Percentiles rank a stretch among this genome's conserved stretches.
Evolutionary conservation across 1,140 invertebrate species (phyloP).

Genomic region (Atta colombica): DNA sequence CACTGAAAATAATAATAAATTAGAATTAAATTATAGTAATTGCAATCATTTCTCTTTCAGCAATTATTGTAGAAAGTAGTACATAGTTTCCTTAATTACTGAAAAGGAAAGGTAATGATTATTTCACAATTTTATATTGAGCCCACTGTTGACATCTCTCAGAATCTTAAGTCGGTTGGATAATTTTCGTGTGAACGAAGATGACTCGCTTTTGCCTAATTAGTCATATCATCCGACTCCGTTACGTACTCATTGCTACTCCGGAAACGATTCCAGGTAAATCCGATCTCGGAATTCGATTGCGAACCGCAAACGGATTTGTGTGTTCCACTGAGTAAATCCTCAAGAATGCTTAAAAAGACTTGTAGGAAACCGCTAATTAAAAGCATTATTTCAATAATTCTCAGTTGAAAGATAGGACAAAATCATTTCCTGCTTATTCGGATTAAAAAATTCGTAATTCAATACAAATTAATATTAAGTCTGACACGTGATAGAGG

Average conservation of each 20-base stretch:
- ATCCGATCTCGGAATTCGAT: slow-evolving; percentile 8
- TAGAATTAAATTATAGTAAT: no score
- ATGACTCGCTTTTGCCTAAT: slow-evolving; percentile 49
- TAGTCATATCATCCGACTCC: slow-evolving; percentile 10
- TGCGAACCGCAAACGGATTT: neutral
- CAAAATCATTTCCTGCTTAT: slow-evolving; percentile 15
- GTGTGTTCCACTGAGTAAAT: slow-evolving; percentile 42
- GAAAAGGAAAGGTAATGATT: neutral
- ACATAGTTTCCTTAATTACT: neutral
- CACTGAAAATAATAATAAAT: no score
- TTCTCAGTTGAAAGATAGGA: neutral
- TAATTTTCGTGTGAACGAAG: slow-evolving; percentile 13
- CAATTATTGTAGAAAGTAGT: no score
- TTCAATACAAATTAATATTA: neutral
- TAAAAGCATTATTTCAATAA: slow-evolving; percentile 27
- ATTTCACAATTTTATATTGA: neutral
- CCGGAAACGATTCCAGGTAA: slow-evolving; percentile 57
- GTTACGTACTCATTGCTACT: slow-evolving; percentile 5
- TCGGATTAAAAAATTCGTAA: slow-evolving; percentile 11
- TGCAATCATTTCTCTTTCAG: no score
- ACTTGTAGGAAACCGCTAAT: slow-evolving; percentile 25
- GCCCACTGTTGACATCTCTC: slow-evolving; percentile 8
- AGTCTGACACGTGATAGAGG: neutral
- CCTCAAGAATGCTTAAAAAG: slow-evolving; percentile 30
- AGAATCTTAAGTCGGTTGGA: neutral